Conservation (phyloP, 2,113 vertebrate species). For the Colaptes auratus region DNA sequence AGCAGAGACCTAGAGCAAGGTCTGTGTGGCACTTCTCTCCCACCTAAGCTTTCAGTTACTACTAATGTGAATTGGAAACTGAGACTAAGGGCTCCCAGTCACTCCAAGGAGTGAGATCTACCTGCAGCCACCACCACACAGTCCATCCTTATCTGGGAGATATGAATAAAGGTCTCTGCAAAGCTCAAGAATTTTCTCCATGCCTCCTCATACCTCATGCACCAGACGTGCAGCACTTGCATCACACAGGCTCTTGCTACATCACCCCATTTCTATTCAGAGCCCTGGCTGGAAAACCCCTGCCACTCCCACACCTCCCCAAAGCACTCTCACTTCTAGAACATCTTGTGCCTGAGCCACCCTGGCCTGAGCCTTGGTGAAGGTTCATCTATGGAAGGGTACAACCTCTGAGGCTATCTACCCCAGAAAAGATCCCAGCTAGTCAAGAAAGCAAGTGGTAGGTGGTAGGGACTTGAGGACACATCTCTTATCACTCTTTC, state of each 20-base stretch:
- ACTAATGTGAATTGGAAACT: neutral
- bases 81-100: neutral
- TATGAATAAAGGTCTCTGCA: neutral
- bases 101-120: neutral
- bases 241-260: neutral
- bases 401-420: neutral
- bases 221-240: fast-evolving
- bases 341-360: neutral
- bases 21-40: neutral
- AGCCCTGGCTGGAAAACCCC: neutral
- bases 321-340: neutral
- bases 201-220: neutral
- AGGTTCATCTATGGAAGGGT: neutral
- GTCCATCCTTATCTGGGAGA: neutral
- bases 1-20: neutral
- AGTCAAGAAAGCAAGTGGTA: neutral
- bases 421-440: neutral
- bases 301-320: fast-evolving
- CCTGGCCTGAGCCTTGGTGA: neutral
- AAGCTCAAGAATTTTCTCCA: neutral
- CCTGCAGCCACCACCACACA: neutral
- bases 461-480: fast-evolving
- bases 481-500: neutral
- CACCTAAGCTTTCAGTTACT: neutral
- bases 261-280: neutral